Evolutionary conservation across 2,113 vertebrate genomes (phyloP), one percentile per base, ranked within the genome.

Genomic region (Vidua chalybeata): DNA sequence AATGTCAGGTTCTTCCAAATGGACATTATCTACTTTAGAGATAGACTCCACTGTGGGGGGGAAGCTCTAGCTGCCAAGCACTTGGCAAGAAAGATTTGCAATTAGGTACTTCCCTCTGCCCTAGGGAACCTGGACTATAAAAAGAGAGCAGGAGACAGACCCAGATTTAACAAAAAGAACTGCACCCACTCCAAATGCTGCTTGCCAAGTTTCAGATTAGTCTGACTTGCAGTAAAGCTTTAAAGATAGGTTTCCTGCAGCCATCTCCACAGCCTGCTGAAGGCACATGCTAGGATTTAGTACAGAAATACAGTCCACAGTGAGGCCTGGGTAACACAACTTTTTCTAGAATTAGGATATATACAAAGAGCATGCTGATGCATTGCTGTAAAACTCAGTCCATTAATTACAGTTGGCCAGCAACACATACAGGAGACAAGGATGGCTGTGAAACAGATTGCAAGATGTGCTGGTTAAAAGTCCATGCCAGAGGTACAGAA

Each of bases 131-230:
- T 68, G 79, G 46, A 13, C 64, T 84, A 84, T 62, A 79, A 82
- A 90, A 82, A 84, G 41, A 87, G 87, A 88, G 48, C 39, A 71
- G 43, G 39, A 92, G 73, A 75, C 83, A 88, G 87, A 93, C 61
- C 35, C 22, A 8, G 37, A 78, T 92, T 92, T 84, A 86, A 75
- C 39, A 5, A 62, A 81, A 86, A 52, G 51, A 81, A 39, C 68
- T 94, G 94, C 83, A 92, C 90, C 90, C 83, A 81, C 83, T 96
- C 94, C 80, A 77, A 81, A 90, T 58, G 54, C 76, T 72, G 33
- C 28, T 55, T 49, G 90, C 90, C 96, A 97, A 90, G 41, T 96
- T 95, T 90, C 77, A 90, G 35, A 77, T 79, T 62, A 61, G 11
- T 74, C 68, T 82, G 85, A 37, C 76, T 93, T 81, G 76, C 76